Base-by-base conservation (phyloP, 2,113 vertebrate species). In the Pyrgilauda ruficollis region DNA sequence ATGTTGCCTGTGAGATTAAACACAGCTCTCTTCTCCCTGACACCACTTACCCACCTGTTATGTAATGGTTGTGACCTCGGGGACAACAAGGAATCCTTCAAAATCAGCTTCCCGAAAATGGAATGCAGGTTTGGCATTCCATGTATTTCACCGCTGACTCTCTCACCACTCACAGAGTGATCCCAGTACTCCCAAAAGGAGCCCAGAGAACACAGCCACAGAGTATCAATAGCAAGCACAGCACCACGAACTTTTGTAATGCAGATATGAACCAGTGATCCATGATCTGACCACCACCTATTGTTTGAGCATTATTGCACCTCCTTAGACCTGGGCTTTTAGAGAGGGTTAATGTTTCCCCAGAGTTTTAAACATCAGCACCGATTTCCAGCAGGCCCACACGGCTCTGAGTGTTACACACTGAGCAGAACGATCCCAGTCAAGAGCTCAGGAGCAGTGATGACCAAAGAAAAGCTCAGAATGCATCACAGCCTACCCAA, bases 341-440 rank as follows among this genome's bases (percentile, higher is more conserved):
- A 52, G 52, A 30, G 35, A 15, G 15, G 18, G 37, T 9, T 8
- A 5, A 39, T 26, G 17, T 20, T 79, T 66, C 52, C 52, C 9
- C 19, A 79, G 24, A 27, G 24, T 7, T 78, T 46, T 46, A n/a
- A 73, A 39, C 10, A 4, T 19, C 46, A 79, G 17, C 46, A 47
- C 6, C 0, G 0, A 23, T 15, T 73, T 85, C 55, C n/a, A 52
- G 20, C 28, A 10, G 15, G 21, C 24, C 35, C 13, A 5, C 12
- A 3, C 0, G 0, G 18, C 17, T 74, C 12, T 7, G 22, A 20
- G 22, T 5, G 39, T 39, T 17, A 21, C 1, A 6, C 4, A 1
- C 8, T 0, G 0, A 30, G 28, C 15, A 10, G 23, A 21, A n/a
- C 10, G 37, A 79, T 15, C 30, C 72, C 21, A 33, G 33, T 10